Evolutionary conservation across 2,888 invertebrate species (phyloP).

Genomic region (Tromatobia lineatoria): DNA sequence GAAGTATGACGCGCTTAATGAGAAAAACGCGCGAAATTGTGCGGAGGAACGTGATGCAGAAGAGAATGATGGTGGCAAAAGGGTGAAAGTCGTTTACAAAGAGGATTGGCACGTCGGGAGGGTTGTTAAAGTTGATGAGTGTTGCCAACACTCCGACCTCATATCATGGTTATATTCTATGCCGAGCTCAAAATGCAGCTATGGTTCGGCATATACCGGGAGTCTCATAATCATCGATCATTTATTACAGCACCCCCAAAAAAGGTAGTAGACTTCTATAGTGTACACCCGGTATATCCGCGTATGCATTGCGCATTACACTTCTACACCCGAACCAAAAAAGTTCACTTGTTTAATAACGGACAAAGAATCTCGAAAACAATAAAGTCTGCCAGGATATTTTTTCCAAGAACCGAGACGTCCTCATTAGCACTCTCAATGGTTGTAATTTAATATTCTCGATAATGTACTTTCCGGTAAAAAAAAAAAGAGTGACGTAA

Average conservation of each 20-base stretch:
- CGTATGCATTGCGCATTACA: conserved; percentile 13
- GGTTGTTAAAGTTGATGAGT: conserved; percentile 11
- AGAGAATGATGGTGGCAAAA: conserved; percentile 9
- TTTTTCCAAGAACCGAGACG: not conserved
- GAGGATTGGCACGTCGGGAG: conserved; percentile 42
- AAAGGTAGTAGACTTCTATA: not conserved
- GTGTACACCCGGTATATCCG: not conserved
- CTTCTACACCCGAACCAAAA: not conserved
- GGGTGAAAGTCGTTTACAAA: conserved; percentile 10
- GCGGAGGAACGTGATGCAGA: not conserved
- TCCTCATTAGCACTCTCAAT: not conserved
- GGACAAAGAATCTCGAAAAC: conserved; percentile 9
- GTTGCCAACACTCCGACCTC: conserved; percentile 11
- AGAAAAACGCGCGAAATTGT: conserved; percentile 10
- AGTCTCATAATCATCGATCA: conserved; percentile 13
- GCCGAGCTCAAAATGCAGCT: conserved; percentile 2
- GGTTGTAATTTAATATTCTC: no score
- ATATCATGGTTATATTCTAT: not conserved
- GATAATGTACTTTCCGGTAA: no score
- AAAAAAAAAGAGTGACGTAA: not conserved
- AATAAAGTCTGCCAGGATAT: conserved; percentile 23
- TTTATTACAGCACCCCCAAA: not conserved
- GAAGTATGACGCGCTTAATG: not conserved
- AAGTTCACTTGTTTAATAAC: not conserved
- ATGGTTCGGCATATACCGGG: not conserved